Conservation (phyloP, 2,113 vertebrate species). For the Pseudolaguvia tuberculata region DNA sequence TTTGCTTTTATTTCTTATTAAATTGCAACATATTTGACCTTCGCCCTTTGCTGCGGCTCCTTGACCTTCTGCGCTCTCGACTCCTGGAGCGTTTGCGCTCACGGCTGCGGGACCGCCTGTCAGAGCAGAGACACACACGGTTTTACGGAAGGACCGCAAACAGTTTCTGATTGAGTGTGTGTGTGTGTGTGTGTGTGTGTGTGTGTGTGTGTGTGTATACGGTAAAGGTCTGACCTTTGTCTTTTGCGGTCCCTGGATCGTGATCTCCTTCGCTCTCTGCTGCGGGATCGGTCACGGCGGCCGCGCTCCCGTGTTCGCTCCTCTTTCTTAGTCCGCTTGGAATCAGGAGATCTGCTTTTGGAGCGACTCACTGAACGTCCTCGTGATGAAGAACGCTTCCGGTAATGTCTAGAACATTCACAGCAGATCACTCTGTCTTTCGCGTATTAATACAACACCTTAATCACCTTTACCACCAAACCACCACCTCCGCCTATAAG, state of each 20-base stretch:
- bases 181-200: too few species aligned
- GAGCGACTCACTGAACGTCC: conserved; percentile 86
- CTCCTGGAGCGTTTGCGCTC: conserved; percentile 84
- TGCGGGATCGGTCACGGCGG: conserved; percentile 80
- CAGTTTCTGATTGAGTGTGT: too few species aligned
- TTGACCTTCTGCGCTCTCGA: conserved; percentile 78
- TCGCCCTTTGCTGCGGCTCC: conserved; percentile 79
- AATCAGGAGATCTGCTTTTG: conserved; percentile 87
- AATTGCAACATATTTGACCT: conserved; percentile 63
- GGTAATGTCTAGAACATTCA: conserved; percentile 82
- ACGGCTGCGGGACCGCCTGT: conserved; percentile 82
- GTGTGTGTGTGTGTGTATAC: not conserved
- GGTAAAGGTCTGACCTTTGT: conserved; percentile 68
- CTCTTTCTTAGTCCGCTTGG: conserved; percentile 84
- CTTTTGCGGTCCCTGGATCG: conserved; percentile 90
- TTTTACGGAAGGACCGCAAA: not conserved
- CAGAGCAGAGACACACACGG: conserved; percentile 5
- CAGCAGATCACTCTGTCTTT: too few species aligned
- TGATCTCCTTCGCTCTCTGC: conserved; percentile 86
- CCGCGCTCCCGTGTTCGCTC: conserved; percentile 73
- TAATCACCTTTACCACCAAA: too few species aligned
- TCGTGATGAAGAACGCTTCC: conserved; percentile 86
- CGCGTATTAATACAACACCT: too few species aligned
- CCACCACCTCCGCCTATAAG: too few species aligned
- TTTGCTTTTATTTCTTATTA: not conserved